A percentile compares a stretch with the other conserved stretches of the same genome.
Conservation (phyloP, 1,140 invertebrate species). For the Drosophila rhopaloa region DNA sequence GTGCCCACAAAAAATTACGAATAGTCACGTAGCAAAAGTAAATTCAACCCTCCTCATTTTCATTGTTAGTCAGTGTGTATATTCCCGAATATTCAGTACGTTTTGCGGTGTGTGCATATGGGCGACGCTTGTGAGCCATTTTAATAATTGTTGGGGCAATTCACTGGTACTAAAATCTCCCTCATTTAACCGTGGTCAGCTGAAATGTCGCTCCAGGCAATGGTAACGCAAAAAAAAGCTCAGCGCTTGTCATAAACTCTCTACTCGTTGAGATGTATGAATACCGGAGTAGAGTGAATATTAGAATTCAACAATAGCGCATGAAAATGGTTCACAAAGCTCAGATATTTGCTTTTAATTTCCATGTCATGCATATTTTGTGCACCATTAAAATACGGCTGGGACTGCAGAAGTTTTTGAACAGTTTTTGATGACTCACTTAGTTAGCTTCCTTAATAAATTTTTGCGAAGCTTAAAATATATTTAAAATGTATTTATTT, state of each 20-base stretch:
- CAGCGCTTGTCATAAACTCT: slow-evolving; percentile 21
- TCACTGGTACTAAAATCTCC: slow-evolving; percentile 56
- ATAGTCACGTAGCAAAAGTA: slow-evolving; percentile 70
- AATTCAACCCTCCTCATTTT: slow-evolving; percentile 51
- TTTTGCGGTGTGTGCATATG: slow-evolving; percentile 33
- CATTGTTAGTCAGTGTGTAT: slow-evolving; percentile 5
- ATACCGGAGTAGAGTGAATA: slow-evolving; percentile 23
- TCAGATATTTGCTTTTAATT: slow-evolving; percentile 43
- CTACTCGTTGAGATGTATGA: slow-evolving; percentile 21
- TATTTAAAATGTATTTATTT: background rate
- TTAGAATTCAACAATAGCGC: slow-evolving; percentile 29
- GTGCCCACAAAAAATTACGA: slow-evolving; percentile 63
- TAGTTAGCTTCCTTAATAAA: background rate
- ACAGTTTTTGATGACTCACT: background rate
- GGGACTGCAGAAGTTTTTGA: background rate
- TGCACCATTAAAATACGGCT: background rate
- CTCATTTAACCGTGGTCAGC: slow-evolving; percentile 31
- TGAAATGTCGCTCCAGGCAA: slow-evolving; percentile 21
- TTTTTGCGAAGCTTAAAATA: background rate
- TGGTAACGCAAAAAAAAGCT: slow-evolving; percentile 10
- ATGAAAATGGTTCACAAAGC: slow-evolving; percentile 25
- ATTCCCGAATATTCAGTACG: slow-evolving; percentile 3
- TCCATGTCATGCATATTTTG: slow-evolving; percentile 24
- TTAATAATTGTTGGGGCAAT: slow-evolving; percentile 76
- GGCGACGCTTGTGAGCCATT: slow-evolving; percentile 64